Percentiles rank a stretch among this genome's conserved stretches.
phyloP scores from a whole-genome alignment of 1,140 invertebrate genomes.

The Habropoda laboriosa region DNA sequence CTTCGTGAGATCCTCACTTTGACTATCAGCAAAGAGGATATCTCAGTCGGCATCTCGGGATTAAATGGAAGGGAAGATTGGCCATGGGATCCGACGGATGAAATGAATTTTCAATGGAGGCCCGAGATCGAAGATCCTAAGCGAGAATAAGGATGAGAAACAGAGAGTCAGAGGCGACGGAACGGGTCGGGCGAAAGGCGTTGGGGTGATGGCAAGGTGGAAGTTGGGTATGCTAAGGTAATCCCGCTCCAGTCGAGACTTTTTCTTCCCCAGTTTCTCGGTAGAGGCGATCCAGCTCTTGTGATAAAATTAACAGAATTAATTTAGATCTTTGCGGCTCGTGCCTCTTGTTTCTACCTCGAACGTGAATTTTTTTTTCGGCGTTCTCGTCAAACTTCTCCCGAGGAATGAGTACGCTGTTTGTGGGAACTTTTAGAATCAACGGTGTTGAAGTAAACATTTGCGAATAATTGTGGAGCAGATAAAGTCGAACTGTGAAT shows the following conservation, averaged over 20 bases:
- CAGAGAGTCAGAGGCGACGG: conserved; percentile 11
- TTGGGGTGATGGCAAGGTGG: not conserved
- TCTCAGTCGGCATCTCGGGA: conserved; percentile 66
- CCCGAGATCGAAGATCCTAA: conserved; percentile 50
- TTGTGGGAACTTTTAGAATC: too few species aligned
- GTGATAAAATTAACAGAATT: conserved; percentile 44
- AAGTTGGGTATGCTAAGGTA: conserved; percentile 32
- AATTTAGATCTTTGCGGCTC: not conserved
- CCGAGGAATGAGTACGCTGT: too few species aligned
- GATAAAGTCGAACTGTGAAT: too few species aligned
- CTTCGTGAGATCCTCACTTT: conserved; percentile 61
- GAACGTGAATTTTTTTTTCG: too few species aligned
- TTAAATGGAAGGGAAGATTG: conserved; percentile 75
- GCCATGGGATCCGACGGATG: conserved; percentile 70
- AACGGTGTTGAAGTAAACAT: too few species aligned
- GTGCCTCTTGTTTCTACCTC: too few species aligned
- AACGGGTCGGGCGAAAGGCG: not conserved
- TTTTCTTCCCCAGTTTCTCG: not conserved
- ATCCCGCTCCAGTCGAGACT: conserved; percentile 5
- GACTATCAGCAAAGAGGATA: conserved; percentile 69
- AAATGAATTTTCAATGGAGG: conserved; percentile 76
- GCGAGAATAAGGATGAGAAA: conserved; percentile 38
- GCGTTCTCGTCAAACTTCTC: too few species aligned
- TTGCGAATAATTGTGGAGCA: too few species aligned
- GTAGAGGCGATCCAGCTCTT: not conserved